A percentile compares a stretch with the other conserved stretches of the same genome.
Conservation (phyloP, 2,797 vertebrate genomes). For the Rhabdomys pumilio region DNA sequence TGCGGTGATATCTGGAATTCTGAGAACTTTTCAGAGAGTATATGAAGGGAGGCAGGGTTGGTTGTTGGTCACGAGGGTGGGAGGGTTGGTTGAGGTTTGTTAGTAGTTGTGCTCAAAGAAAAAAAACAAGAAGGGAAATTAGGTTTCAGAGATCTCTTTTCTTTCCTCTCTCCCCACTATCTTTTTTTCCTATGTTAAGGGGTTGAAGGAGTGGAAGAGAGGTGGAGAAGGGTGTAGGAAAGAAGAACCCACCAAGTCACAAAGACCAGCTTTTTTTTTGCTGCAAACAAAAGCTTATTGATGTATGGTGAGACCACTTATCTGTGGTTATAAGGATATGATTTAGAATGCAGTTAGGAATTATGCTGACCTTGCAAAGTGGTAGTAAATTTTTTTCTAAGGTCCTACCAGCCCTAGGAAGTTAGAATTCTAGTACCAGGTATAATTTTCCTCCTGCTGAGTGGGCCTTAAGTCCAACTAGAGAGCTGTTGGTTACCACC, state of each 20-base stretch:
- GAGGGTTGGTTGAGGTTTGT: too few relatives aligned
- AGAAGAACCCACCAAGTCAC: too few relatives aligned
- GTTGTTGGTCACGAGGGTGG: not conserved
- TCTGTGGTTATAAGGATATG: not conserved
- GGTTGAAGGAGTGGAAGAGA: too few relatives aligned
- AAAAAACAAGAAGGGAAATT: too few relatives aligned
- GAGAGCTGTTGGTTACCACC: not conserved
- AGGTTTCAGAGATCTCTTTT: too few relatives aligned
- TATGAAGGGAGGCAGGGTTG: not conserved
- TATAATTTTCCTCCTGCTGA: not conserved
- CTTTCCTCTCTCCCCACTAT: too few relatives aligned
- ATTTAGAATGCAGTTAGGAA: not conserved
- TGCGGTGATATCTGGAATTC: not conserved
- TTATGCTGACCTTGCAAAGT: not conserved
- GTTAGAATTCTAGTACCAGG: not conserved
- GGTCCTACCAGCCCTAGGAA: not conserved
- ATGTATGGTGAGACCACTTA: not conserved
- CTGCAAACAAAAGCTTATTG: not conserved
- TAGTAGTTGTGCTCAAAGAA: too few relatives aligned
- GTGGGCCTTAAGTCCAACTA: not conserved
- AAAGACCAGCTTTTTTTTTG: not conserved
- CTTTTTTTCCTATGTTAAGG: too few relatives aligned
- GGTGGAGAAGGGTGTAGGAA: too few relatives aligned
- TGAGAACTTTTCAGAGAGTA: not conserved
- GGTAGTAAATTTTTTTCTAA: not conserved